Conservation (phyloP, 2,113 vertebrate genomes). For the Malurus melanocephalus region DNA sequence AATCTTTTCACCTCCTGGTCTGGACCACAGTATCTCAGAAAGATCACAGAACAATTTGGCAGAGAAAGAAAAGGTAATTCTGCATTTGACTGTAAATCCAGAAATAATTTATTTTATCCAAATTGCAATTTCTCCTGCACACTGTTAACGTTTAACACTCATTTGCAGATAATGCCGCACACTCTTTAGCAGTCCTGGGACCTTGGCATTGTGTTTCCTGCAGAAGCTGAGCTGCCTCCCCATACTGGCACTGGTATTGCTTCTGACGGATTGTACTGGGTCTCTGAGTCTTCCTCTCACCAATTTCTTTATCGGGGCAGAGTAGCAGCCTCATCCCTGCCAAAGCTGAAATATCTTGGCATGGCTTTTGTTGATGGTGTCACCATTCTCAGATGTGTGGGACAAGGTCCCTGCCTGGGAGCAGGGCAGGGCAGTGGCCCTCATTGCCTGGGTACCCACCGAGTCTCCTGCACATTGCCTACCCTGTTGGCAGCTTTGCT, state of each 20-base stretch:
- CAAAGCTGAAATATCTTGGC: neutral
- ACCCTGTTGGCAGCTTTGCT: neutral
- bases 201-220: neutral
- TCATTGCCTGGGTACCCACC: fast-evolving
- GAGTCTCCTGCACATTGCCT: fast-evolving
- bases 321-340: fast-evolving
- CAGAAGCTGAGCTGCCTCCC: neutral
- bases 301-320: too few relatives aligned
- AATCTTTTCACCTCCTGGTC: neutral
- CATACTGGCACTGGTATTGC: fast-evolving
- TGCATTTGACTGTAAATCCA: neutral
- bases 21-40: neutral
- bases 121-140: neutral
- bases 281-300: neutral
- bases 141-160: neutral
- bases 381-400: fast-evolving
- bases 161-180: fast-evolving
- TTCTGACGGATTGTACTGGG: fast-evolving
- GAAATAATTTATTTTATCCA: neutral
- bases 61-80: neutral
- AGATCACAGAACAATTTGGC: neutral
- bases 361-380: fast-evolving
- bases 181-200: neutral
- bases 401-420: neutral
- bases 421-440: neutral